These are phyloP conservation scores for Maniola jurtina DNA, from an alignment of 1,140 invertebrate species.

Conservation along the genomic window DNA sequence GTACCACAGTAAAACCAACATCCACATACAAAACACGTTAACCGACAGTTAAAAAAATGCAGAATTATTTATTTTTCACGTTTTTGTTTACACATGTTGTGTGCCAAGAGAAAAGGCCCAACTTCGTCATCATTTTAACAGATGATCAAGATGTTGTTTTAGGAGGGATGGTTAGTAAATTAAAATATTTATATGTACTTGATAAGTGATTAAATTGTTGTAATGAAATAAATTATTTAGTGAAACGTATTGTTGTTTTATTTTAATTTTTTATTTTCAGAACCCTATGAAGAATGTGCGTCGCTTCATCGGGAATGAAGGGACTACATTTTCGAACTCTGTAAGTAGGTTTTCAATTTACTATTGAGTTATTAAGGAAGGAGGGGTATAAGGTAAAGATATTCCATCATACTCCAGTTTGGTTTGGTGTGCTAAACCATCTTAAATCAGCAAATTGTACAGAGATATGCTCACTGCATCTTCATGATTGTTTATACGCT, in stretches of 20 bases:
- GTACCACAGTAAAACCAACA: constrained; percentile 57
- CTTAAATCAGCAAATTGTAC: no score
- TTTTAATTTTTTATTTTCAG: constrained; percentile 78
- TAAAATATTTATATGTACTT: neutral
- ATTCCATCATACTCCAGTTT: no score
- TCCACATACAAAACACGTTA: constrained; percentile 22
- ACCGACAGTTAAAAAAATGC: constrained; percentile 43
- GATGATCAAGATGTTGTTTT: constrained; percentile 92
- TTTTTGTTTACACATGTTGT: constrained; percentile 38
- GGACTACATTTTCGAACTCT: constrained; percentile 85
- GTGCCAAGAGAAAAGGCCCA: constrained; percentile 76
- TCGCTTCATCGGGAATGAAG: constrained; percentile 81
- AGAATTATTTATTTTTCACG: constrained; percentile 57
- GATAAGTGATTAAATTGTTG: constrained; percentile 32
- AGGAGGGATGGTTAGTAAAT: constrained; percentile 85
- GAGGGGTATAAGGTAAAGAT: no score
- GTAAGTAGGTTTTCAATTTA: constrained; percentile 76
- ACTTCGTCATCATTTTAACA: constrained; percentile 90
- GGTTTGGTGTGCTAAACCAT: no score
- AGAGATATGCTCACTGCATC: no score
- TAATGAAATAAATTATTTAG: constrained; percentile 57
- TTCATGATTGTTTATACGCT: no score
- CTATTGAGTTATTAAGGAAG: neutral
- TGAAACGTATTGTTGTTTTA: constrained; percentile 57
- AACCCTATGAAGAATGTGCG: constrained; percentile 83